Percentiles rank a stretch among this genome's conserved stretches.
phyloP scores from a whole-genome alignment of 1,140 invertebrate species.

The Linepithema humile region DNA sequence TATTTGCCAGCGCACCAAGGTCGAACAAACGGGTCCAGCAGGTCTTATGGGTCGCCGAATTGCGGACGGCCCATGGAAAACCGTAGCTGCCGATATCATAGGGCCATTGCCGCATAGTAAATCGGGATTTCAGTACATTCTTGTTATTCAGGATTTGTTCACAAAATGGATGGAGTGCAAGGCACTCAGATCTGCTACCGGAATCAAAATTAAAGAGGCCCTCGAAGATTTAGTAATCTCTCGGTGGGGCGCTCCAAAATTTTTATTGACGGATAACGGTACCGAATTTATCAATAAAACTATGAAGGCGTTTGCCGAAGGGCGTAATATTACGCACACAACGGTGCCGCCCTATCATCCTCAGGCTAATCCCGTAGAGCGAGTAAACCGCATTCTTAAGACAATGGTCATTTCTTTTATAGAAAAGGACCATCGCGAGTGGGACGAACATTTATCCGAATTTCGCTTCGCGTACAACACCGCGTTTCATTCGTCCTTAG shows the following conservation, averaged over 20 bases:
- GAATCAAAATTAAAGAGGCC: not conserved
- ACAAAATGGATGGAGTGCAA: not conserved
- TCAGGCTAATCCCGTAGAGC: not conserved
- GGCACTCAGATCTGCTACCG: not conserved
- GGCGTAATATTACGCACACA: not conserved
- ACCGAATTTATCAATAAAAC: not conserved
- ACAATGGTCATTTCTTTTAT: not conserved
- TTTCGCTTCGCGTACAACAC: not conserved
- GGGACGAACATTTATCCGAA: not conserved
- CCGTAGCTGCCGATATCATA: not conserved
- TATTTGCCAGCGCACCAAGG: not conserved
- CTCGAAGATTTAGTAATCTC: not conserved
- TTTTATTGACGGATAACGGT: not conserved
- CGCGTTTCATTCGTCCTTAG: not conserved
- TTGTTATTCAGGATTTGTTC: not conserved
- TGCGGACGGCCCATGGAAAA: not conserved
- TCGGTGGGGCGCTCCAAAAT: not conserved
- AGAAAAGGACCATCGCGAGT: not conserved
- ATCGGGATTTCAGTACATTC: not conserved
- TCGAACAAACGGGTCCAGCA: not conserved
- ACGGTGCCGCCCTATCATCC: not conserved
- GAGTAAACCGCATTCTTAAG: not conserved
- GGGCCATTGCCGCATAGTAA: not conserved
- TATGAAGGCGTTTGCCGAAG: rapidly evolving
- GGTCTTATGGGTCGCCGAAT: not conserved